These are phyloP conservation scores for Pteronotus mesoamericanus DNA, from an alignment of 2,797 vertebrate genomes.

Conservation along the genomic window DNA sequence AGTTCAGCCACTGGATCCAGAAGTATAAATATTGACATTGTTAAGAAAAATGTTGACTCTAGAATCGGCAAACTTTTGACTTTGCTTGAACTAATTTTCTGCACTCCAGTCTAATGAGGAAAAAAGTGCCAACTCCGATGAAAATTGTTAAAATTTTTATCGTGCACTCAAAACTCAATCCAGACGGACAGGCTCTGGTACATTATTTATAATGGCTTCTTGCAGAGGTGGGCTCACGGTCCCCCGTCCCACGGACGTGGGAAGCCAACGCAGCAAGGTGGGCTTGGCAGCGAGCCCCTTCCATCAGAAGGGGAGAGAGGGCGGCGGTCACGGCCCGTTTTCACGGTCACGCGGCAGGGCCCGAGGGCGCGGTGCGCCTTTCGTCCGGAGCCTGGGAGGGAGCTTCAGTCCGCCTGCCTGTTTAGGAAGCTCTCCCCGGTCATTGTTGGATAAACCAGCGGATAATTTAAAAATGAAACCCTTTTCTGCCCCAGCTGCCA, in stretches of 20 bases:
- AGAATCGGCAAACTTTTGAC: conserved; percentile 33
- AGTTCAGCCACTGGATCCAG: neutral
- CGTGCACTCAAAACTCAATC: neutral
- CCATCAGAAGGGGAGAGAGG: neutral
- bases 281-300: neutral
- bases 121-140: neutral
- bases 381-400: too few species aligned
- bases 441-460: neutral
- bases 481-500: neutral
- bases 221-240: neutral
- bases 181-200: neutral
- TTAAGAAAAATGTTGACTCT: conserved; percentile 48
- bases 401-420: neutral
- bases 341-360: too few species aligned
- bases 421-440: neutral
- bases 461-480: neutral
- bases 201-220: neutral
- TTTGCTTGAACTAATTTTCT: conserved; percentile 25
- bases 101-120: neutral
- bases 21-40: conserved; percentile 51
- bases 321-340: too few species aligned
- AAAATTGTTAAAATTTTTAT: conserved; percentile 41
- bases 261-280: neutral
- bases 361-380: too few species aligned
- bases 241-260: neutral